Evolutionary conservation across 2,888 invertebrate genomes (phyloP).

Genomic region (Lasius platythorax): DNA sequence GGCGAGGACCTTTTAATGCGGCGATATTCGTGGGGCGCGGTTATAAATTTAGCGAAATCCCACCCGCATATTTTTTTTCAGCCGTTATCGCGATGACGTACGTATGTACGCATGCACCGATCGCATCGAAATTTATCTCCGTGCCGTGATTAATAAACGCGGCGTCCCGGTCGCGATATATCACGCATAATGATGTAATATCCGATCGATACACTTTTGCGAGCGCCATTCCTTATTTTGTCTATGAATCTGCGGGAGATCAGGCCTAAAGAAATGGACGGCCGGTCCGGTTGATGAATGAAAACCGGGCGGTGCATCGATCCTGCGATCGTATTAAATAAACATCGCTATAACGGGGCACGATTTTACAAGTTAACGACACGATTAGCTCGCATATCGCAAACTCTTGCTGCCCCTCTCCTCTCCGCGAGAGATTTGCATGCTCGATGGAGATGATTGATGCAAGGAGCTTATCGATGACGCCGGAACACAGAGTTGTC

Average conservation of each 20-base stretch:
- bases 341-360: constrained; percentile 63
- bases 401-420: not conserved
- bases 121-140: constrained; percentile 74
- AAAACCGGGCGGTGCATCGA: constrained; percentile 55
- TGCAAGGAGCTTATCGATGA: constrained; percentile 48
- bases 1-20: constrained; percentile 16
- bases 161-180: constrained; percentile 64
- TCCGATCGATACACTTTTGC: constrained; percentile 68
- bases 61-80: constrained; percentile 46
- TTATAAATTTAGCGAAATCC: constrained; percentile 41
- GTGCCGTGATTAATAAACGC: constrained; percentile 70
- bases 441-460: constrained; percentile 45
- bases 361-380: constrained; percentile 65
- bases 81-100: constrained; percentile 38
- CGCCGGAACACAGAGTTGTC: constrained; percentile 1
- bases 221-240: constrained; percentile 64
- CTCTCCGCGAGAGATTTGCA: constrained; percentile 13
- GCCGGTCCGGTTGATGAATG: constrained; percentile 62
- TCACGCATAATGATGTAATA: constrained; percentile 77
- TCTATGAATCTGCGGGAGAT: constrained; percentile 42
- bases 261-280: constrained; percentile 63
- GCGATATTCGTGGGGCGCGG: constrained; percentile 34
- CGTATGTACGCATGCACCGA: constrained; percentile 56
- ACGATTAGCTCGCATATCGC: not conserved
- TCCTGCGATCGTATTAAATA: constrained; percentile 69